These are phyloP conservation scores for Scalopus aquaticus DNA, from an alignment of 2,113 vertebrate species.

Conservation along the genomic window DNA sequence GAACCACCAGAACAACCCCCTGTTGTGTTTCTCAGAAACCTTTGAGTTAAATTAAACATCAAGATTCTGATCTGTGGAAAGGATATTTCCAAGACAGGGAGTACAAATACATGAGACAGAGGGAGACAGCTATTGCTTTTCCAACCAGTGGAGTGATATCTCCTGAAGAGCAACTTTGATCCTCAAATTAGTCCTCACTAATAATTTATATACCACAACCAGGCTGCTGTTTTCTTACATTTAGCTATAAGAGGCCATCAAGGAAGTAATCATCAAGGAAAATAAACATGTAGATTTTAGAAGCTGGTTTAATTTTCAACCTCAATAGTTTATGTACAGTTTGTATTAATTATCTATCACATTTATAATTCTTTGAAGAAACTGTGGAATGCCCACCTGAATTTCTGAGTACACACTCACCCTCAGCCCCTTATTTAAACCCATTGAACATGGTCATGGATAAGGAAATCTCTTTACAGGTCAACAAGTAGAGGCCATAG, in stretches of 20 bases:
- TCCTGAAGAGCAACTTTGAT: slow-evolving; percentile 86
- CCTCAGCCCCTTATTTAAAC: not conserved
- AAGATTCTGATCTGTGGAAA: slow-evolving; percentile 83
- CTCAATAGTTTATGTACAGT: not conserved
- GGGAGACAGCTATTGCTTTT: slow-evolving; percentile 78
- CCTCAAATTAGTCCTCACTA: slow-evolving; percentile 86
- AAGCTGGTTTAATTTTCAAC: slow-evolving; percentile 14
- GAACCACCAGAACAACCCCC: slow-evolving; percentile 79
- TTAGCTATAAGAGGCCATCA: slow-evolving; percentile 67
- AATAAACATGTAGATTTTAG: slow-evolving; percentile 71
- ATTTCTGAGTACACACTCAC: not conserved
- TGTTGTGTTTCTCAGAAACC: slow-evolving; percentile 84
- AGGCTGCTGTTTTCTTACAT: slow-evolving; percentile 69
- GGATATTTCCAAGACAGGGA: slow-evolving; percentile 82
- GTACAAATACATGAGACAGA: slow-evolving; percentile 75
- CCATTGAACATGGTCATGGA: not conserved
- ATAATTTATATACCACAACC: slow-evolving; percentile 83
- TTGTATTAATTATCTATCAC: not conserved
- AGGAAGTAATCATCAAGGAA: slow-evolving; percentile 66
- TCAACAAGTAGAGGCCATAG: not conserved
- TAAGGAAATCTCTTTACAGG: not conserved
- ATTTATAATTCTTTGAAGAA: not conserved
- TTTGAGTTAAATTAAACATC: slow-evolving; percentile 89
- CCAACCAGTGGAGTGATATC: slow-evolving; percentile 74
- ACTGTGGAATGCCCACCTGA: not conserved